These are phyloP conservation scores for Toxotes lorentzi DNA, from an alignment of 2,797 vertebrate species.

Conservation along the genomic window DNA sequence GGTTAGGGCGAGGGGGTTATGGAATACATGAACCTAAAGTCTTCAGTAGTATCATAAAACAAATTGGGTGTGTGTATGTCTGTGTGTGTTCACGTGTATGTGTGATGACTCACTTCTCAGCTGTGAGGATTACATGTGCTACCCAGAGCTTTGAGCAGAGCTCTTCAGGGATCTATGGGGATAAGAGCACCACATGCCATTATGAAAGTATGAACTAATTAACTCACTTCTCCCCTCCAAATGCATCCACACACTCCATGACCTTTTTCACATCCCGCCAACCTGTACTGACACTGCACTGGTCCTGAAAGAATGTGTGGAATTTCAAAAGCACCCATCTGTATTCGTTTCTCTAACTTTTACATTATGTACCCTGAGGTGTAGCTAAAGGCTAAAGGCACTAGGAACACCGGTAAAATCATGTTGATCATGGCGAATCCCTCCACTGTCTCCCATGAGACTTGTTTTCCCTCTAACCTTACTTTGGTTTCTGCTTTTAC, in stretches of 20 bases:
- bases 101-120: conserved; percentile 60
- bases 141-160: conserved; percentile 62
- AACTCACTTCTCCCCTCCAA: conserved; percentile 51
- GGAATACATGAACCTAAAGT: conserved; percentile 39
- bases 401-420: conserved; percentile 33
- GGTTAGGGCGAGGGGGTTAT: conserved; percentile 5
- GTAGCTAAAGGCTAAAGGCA: conserved; percentile 38
- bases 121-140: conserved; percentile 75
- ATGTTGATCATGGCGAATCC: conserved; percentile 35
- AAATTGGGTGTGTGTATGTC: conserved; percentile 11
- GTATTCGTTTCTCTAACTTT: conserved; percentile 34
- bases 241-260: conserved; percentile 29
- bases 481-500: conserved; percentile 55
- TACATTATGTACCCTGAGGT: conserved; percentile 38
- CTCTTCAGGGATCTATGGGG: conserved; percentile 65
- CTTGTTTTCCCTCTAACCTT: conserved; percentile 21
- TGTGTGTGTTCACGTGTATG: conserved; percentile 30
- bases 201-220: conserved; percentile 77
- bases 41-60: conserved; percentile 18
- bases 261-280: conserved; percentile 55
- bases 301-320: background rate
- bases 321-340: conserved; percentile 27
- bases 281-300: conserved; percentile 14
- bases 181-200: conserved; percentile 76
- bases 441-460: conserved; percentile 28